phyloP scores from a whole-genome alignment of 2,797 vertebrate species.

The Pipistrellus pygmaeus region DNA sequence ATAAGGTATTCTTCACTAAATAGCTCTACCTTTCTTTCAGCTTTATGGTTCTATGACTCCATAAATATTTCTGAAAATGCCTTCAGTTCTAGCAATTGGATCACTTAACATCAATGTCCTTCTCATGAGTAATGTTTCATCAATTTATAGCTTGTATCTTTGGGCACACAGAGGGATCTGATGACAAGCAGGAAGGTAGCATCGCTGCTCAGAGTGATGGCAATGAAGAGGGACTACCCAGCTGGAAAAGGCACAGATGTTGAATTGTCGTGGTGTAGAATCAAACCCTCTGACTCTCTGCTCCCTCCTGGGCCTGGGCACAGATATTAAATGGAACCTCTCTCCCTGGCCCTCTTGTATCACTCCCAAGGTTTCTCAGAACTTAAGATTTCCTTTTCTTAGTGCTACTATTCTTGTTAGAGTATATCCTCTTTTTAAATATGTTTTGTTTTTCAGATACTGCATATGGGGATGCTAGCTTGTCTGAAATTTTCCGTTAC shows the following conservation, averaged over 20 bases:
- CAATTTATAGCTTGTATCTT: not conserved
- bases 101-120: not conserved
- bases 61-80: not conserved
- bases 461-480: not conserved
- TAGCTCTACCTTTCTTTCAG: not conserved
- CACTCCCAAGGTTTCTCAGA: not conserved
- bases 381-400: not conserved
- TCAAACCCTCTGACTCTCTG: not conserved
- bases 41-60: not conserved
- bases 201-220: not conserved
- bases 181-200: too few species aligned
- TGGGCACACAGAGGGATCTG: not conserved
- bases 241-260: not conserved
- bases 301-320: not conserved
- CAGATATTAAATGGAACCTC: not conserved
- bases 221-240: not conserved
- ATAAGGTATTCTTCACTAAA: not conserved
- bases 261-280: rapidly evolving
- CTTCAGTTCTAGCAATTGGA: not conserved
- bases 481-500: not conserved
- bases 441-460: not conserved
- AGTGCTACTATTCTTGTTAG: not conserved
- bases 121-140: not conserved
- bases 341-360: not conserved
- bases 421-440: not conserved